These are phyloP conservation scores for Tinea pellionella DNA, from an alignment of 2,888 invertebrate genomes.

Conservation along the genomic window DNA sequence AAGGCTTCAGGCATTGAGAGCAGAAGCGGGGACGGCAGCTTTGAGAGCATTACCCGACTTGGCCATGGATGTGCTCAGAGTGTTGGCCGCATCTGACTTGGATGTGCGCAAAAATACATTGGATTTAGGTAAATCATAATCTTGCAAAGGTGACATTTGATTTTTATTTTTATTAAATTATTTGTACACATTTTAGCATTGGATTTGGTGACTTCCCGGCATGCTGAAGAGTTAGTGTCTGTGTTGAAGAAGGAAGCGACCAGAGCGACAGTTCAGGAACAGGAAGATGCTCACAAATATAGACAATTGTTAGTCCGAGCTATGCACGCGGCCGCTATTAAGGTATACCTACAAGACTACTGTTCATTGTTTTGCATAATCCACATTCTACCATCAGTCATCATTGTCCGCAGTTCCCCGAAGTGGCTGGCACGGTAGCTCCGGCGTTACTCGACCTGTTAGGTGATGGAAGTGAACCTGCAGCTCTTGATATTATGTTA, in stretches of 20 bases:
- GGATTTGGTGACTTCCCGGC: conserved; percentile 91
- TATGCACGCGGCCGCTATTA: conserved; percentile 92
- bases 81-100: conserved; percentile 91
- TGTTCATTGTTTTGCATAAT: no score
- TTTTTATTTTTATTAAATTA: no score
- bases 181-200: conserved; percentile 65
- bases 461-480: conserved; percentile 87
- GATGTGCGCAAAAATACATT: conserved; percentile 93
- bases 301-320: conserved; percentile 95
- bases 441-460: conserved; percentile 95
- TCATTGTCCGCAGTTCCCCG: conserved; percentile 75
- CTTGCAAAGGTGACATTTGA: no score
- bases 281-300: conserved; percentile 96
- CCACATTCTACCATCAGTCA: no score
- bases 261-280: conserved; percentile 89
- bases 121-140: conserved; percentile 66
- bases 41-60: conserved; percentile 84
- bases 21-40: conserved; percentile 86
- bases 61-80: conserved; percentile 97
- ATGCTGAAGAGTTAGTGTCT: conserved; percentile 95
- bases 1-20: conserved; percentile 87
- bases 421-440: conserved; percentile 92
- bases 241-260: conserved; percentile 92
- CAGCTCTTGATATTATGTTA: conserved; percentile 93
- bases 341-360: no score